A percentile compares a stretch with the other conserved stretches of the same genome.
These are phyloP conservation scores for Elysia crispata DNA, from an alignment of 2,888 invertebrate species.

Conservation along the genomic window DNA sequence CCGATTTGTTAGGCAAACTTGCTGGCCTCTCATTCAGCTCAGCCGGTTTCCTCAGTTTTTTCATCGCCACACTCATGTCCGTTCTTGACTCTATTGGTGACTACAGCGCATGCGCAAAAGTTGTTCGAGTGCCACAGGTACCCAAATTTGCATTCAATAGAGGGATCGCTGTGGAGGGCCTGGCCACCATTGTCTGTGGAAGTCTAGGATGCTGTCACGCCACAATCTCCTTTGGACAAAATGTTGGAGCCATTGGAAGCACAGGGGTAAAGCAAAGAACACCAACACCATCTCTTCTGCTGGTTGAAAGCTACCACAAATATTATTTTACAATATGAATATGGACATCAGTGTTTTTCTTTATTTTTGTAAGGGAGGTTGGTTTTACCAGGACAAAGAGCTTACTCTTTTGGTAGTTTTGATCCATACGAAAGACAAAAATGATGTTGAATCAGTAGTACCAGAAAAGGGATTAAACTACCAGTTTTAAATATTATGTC, in stretches of 20 bases:
- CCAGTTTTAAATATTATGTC: no score
- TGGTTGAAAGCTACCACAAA: no score
- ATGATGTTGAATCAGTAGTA: no score
- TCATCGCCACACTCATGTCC: constrained; percentile 66
- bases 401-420: no score
- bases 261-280: no score
- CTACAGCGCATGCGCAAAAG: constrained; percentile 88
- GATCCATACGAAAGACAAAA: no score
- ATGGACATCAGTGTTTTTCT: no score
- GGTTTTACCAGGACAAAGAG: no score
- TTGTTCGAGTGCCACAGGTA: constrained; percentile 86
- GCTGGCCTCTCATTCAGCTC: constrained; percentile 61
- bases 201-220: constrained; percentile 91
- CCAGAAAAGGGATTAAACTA: no score
- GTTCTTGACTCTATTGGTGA: constrained; percentile 82
- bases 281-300: no score
- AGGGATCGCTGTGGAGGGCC: constrained; percentile 84
- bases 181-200: constrained; percentile 88
- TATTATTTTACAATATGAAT: no score
- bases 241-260: constrained; percentile 92
- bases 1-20: constrained; percentile 65
- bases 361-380: no score
- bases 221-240: constrained; percentile 92
- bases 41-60: constrained; percentile 64
- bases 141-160: constrained; percentile 91